Conservation (phyloP, 92 coral and sea anemone species). For the Parazoanthus atlanticus region DNA sequence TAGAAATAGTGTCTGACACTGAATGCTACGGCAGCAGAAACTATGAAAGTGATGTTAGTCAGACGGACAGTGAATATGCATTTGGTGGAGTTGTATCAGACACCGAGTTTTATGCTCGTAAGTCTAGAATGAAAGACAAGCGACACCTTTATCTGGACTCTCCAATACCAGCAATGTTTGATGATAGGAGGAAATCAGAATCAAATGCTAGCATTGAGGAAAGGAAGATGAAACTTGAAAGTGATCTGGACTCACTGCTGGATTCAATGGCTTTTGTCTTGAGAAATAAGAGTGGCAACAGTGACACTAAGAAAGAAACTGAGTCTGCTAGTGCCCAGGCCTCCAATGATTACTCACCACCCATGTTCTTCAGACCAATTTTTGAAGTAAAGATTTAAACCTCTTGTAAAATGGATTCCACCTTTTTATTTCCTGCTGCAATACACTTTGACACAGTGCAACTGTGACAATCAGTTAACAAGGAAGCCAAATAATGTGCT, state of each 20-base stretch:
- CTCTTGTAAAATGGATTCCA: neutral
- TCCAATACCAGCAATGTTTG: slow-evolving; percentile 71
- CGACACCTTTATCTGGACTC: slow-evolving; percentile 75
- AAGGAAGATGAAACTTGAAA: slow-evolving; percentile 82
- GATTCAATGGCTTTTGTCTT: slow-evolving; percentile 91
- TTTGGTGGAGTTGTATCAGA: slow-evolving; percentile 72
- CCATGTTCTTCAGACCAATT: slow-evolving; percentile 85
- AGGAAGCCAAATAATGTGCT: neutral
- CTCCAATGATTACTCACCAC: slow-evolving; percentile 52
- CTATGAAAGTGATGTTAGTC: slow-evolving; percentile 72
- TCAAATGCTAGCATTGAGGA: slow-evolving; percentile 74
- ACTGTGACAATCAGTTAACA: neutral
- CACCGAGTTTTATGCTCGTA: slow-evolving; percentile 73
- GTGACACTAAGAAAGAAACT: slow-evolving; percentile 1
- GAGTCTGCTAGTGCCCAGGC: slow-evolving; percentile 1
- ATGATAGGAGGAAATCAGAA: slow-evolving; percentile 56
- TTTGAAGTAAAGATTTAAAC: slow-evolving; percentile 92
- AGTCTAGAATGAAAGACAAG: slow-evolving; percentile 63
- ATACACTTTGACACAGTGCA: neutral
- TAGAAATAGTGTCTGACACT: slow-evolving; percentile 79
- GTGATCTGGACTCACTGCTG: slow-evolving; percentile 85
- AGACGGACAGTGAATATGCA: slow-evolving; percentile 76
- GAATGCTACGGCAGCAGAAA: slow-evolving; percentile 68
- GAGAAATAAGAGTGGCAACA: slow-evolving; percentile 53
- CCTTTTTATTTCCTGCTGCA: neutral